Evolutionary conservation across 2,888 invertebrate genomes (phyloP).

Genomic region (Pedicia rivosa): DNA sequence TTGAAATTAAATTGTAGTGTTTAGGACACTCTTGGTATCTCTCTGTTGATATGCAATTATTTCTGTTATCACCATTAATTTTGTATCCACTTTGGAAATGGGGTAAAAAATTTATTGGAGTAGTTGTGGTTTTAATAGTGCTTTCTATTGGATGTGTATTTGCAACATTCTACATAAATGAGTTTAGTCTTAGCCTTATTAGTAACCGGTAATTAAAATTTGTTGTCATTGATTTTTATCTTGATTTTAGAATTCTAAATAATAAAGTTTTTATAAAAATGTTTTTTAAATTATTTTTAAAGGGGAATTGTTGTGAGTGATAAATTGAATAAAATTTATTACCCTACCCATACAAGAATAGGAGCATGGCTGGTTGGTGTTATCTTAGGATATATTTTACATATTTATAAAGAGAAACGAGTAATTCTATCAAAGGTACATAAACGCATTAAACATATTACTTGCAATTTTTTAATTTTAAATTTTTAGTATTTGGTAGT

Average conservation of each 20-base stretch:
- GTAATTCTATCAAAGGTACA: neutral
- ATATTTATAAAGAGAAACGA: conserved; percentile 7
- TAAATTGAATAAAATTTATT: conserved; percentile 19
- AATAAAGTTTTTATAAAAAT: too few species aligned
- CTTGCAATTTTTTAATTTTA: neutral
- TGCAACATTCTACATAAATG: conserved; percentile 10
- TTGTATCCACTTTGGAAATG: conserved; percentile 21
- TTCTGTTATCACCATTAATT: conserved; percentile 30
- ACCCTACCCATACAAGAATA: conserved; percentile 27
- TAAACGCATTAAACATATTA: neutral
- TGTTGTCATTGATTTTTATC: too few species aligned
- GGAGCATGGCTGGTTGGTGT: conserved; percentile 29
- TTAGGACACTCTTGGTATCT: conserved; percentile 33
- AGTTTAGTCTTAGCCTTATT: conserved; percentile 10
- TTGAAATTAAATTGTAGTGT: conserved; percentile 19
- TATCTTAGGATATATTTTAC: conserved; percentile 27
- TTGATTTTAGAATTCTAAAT: too few species aligned
- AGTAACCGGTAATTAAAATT: too few species aligned
- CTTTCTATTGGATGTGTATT: neutral
- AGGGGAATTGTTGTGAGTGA: neutral
- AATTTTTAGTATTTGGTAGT: neutral
- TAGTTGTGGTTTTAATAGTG: neutral
- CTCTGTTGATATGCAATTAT: conserved; percentile 34
- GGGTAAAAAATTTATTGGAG: neutral
- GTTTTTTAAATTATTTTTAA: neutral